Percentiles rank a stretch among this genome's conserved stretches.
These are phyloP conservation scores for Mactra quadrangularis DNA, from an alignment of 1,140 invertebrate species.

Conservation along the genomic window DNA sequence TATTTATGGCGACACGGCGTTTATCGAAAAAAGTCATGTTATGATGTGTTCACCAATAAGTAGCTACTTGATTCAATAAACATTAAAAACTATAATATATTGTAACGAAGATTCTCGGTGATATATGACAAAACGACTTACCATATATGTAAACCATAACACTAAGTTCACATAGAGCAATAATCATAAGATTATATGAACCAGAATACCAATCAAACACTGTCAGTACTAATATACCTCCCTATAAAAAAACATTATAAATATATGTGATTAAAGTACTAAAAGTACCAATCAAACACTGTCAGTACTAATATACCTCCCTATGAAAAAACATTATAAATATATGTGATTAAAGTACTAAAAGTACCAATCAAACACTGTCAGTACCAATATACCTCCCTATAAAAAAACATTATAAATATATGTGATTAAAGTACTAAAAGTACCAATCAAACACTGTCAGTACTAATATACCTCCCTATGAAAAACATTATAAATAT, in stretches of 20 bases:
- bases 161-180: conserved; percentile 87
- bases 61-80: no score
- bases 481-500: no score
- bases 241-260: conserved; percentile 64
- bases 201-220: conserved; percentile 94
- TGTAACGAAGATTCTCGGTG: no score
- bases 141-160: conserved; percentile 91
- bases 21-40: no score
- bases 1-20: no score
- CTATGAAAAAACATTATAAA: no score
- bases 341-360: no score
- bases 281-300: conserved; percentile 93
- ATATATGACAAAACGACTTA: conserved; percentile 75
- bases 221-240: conserved; percentile 92
- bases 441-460: neutral
- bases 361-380: conserved; percentile 91
- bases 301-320: conserved; percentile 92
- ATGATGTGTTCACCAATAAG: no score
- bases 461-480: neutral
- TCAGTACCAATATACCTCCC: conserved; percentile 65
- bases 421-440: no score
- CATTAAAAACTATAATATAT: no score
- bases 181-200: conserved; percentile 90
- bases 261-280: conserved; percentile 84
- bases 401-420: no score